Percentiles rank a stretch among this genome's conserved stretches.
Conservation (phyloP, 2,888 invertebrate species). For the Cerceris rybyensis region DNA sequence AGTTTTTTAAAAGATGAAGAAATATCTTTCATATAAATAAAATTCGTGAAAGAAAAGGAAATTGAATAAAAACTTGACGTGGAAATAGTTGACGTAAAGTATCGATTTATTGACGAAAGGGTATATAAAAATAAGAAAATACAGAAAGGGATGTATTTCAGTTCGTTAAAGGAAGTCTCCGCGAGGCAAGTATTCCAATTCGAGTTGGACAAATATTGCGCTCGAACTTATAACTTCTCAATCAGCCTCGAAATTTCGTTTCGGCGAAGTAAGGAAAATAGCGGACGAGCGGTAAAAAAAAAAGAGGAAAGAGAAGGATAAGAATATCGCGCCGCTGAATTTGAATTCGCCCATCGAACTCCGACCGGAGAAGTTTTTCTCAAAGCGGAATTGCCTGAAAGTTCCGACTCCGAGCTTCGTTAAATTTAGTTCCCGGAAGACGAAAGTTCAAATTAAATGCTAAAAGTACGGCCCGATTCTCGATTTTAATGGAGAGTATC, state of each 20-base stretch:
- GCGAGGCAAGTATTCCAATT: too few species aligned
- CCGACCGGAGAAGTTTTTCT: slow-evolving; percentile 9
- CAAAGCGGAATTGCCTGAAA: slow-evolving; percentile 12
- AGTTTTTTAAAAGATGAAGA: too few species aligned
- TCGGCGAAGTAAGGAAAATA: background rate
- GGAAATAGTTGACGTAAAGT: too few species aligned
- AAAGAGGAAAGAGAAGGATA: background rate
- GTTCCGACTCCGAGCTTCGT: slow-evolving; percentile 6
- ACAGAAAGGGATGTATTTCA: too few species aligned
- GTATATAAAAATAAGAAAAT: too few species aligned
- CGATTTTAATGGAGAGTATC: background rate
- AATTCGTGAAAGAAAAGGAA: too few species aligned
- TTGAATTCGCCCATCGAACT: slow-evolving; percentile 26
- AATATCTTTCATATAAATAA: too few species aligned
- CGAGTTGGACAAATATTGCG: too few species aligned
- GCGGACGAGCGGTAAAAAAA: background rate
- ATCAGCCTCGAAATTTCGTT: slow-evolving; percentile 19
- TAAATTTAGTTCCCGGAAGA: background rate
- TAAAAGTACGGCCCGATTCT: background rate
- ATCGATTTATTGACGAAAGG: too few species aligned
- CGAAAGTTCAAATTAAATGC: slow-evolving; percentile 23
- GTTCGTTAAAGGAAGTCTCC: too few species aligned
- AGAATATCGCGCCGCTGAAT: slow-evolving; percentile 24
- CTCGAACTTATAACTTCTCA: slow-evolving; percentile 25
- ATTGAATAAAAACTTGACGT: too few species aligned